These are phyloP conservation scores for Mactra quadrangularis DNA, from an alignment of 1,140 invertebrate species.

Conservation along the genomic window DNA sequence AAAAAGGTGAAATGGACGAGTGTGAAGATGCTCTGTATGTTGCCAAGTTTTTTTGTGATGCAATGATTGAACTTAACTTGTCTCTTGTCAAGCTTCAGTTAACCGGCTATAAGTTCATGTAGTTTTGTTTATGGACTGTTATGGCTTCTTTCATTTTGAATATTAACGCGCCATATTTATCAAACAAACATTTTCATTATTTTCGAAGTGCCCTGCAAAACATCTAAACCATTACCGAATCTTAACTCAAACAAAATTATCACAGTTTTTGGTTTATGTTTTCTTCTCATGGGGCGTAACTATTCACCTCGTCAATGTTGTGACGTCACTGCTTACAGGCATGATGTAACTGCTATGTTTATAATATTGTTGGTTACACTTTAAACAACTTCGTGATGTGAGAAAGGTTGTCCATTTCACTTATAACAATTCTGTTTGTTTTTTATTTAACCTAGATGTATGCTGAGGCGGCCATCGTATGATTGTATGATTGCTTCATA, in stretches of 20 bases:
- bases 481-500: not conserved
- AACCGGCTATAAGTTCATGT: slow-evolving; percentile 1
- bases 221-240: not conserved
- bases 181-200: not conserved
- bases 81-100: slow-evolving; percentile 3
- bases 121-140: slow-evolving; percentile 14
- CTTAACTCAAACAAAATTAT: slow-evolving; percentile 7
- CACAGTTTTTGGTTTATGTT: slow-evolving; percentile 50
- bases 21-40: slow-evolving; percentile 20
- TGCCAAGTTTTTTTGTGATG: slow-evolving; percentile 17
- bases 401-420: slow-evolving; percentile 38
- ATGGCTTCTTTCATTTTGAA: slow-evolving; percentile 10
- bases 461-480: slow-evolving; percentile 50
- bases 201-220: slow-evolving; percentile 34
- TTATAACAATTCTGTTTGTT: slow-evolving; percentile 4
- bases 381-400: slow-evolving; percentile 11
- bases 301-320: slow-evolving; percentile 26
- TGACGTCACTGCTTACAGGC: slow-evolving; percentile 9
- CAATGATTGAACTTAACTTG: slow-evolving; percentile 17
- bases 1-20: slow-evolving; percentile 53
- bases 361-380: slow-evolving; percentile 2
- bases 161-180: slow-evolving; percentile 31
- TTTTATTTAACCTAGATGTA: slow-evolving; percentile 32
- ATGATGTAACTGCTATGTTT: slow-evolving; percentile 20
- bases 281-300: slow-evolving; percentile 62